A percentile compares a stretch with the other conserved stretches of the same genome.
Evolutionary conservation across 2,797 vertebrate genomes (phyloP).

Genomic region (Pelodytes ibericus): DNA sequence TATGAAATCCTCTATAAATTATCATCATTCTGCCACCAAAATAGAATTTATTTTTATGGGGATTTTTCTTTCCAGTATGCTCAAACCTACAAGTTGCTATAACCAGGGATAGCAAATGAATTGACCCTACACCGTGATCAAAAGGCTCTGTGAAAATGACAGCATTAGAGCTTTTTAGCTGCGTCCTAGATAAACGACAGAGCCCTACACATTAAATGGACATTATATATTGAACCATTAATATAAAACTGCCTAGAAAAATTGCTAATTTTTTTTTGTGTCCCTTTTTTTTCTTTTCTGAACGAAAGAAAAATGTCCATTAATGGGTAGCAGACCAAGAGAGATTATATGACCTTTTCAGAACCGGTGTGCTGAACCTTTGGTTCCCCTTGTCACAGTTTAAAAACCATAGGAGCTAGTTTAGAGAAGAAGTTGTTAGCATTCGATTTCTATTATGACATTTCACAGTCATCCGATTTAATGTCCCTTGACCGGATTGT

Average conservation of each 20-base stretch:
- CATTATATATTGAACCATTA: slow-evolving; percentile 81
- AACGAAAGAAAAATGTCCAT: slow-evolving; percentile 67
- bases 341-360: slow-evolving; percentile 89
- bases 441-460: slow-evolving; percentile 91
- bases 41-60: slow-evolving; percentile 31
- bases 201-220: slow-evolving; percentile 75
- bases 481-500: slow-evolving; percentile 91
- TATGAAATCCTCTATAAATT: slow-evolving; percentile 38
- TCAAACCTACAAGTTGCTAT: slow-evolving; percentile 54
- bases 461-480: slow-evolving; percentile 92
- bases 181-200: slow-evolving; percentile 63
- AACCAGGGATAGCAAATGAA: slow-evolving; percentile 63
- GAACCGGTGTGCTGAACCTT: slow-evolving; percentile 87
- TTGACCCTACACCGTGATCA: slow-evolving; percentile 60
- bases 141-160: slow-evolving; percentile 64
- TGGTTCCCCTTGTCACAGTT: slow-evolving; percentile 82
- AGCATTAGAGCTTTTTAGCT: slow-evolving; percentile 67
- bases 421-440: slow-evolving; percentile 86
- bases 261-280: slow-evolving; percentile 66
- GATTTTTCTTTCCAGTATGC: slow-evolving; percentile 58
- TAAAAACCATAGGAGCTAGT: slow-evolving; percentile 83
- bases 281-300: slow-evolving; percentile 30
- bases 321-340: slow-evolving; percentile 84
- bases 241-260: slow-evolving; percentile 76
- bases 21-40: slow-evolving; percentile 47